Conservation (phyloP, 2,113 vertebrate genomes). For the Corydoras maculifer region DNA sequence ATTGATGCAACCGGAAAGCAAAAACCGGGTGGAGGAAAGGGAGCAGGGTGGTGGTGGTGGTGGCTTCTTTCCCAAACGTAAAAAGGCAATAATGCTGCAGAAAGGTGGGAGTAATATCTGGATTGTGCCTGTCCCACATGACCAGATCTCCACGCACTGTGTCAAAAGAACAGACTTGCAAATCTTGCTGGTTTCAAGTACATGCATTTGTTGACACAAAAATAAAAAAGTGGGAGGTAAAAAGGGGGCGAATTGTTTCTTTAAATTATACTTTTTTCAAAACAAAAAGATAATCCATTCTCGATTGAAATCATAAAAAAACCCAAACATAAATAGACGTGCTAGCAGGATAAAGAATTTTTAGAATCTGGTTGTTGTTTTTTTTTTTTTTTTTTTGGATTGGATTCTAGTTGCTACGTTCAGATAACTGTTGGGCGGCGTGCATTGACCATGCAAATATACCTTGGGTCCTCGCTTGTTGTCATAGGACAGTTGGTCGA, state of each 20-base stretch:
- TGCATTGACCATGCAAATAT: constrained; percentile 99
- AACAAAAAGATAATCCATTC: constrained; percentile 65
- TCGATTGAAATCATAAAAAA: constrained; percentile 62
- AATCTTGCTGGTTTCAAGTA: constrained; percentile 55
- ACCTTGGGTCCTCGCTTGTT: constrained; percentile 99
- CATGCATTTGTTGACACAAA: constrained; percentile 67
- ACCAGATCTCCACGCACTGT: constrained; percentile 50
- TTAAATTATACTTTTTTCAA: constrained; percentile 39
- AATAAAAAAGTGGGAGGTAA: constrained; percentile 61
- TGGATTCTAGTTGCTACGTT: constrained; percentile 85
- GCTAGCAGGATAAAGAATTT: constrained; percentile 74
- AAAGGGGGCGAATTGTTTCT: constrained; percentile 37
- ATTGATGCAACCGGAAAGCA: constrained; percentile 84
- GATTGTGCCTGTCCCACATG: constrained; percentile 64
- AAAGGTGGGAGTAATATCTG: constrained; percentile 69
- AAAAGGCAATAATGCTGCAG: constrained; percentile 62
- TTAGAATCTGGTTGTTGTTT: constrained; percentile 59
- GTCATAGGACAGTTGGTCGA: constrained; percentile 99
- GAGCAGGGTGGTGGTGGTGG: constrained; percentile 47
- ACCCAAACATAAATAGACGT: constrained; percentile 70
- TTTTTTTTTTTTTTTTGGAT: constrained; percentile 38
- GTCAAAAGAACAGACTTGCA: constrained; percentile 55
- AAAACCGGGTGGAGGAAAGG: constrained; percentile 51
- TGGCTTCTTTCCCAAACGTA: constrained; percentile 70
- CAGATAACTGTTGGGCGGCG: constrained; percentile 90